Base-by-base conservation (phyloP, 2,113 vertebrate genomes). In the Danionella cerebrum region DNA sequence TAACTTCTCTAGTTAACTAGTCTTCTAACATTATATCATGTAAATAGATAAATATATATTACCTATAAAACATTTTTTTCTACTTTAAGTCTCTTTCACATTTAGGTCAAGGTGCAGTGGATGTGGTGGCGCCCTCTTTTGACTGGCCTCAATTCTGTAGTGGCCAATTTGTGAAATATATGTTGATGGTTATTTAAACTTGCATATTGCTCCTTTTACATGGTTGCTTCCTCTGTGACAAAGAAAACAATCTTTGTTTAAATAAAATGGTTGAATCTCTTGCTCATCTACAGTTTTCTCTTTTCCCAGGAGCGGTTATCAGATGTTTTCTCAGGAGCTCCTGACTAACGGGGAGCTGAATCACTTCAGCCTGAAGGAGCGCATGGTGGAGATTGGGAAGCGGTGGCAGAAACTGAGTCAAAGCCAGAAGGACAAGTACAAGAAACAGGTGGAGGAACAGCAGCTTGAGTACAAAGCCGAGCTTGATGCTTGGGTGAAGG, bases 321-420 rank as follows among this genome's bases (percentile, higher is more conserved):
- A 91, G 82, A 91, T 91, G 89, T 91, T 90, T 80, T 90, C 89
- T 7, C 89, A 91, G 84, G 88, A 90, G 80, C 84, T 91, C 68
- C 84, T 91, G 75, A 90, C 89, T 53, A 91, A 86, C 0, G 89
- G 89, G 0, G 89, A 91, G 76, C 78, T 91, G 58, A 89, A 88
- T 74, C 89, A 90, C 80, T 89, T 90, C 78, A 88, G 87, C 41
- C 78, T 90, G 76, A 90, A 90, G 74, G 89, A 91, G 82, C 86
- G 89, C 6, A 91, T 91, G 89, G 88, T 91, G 81, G 89, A 91
- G 84, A 90, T 91, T 13, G 89, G 89, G 5, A 87, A 87, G 66
- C 71, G 89, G 13, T 91, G 89, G 89, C 89, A 91, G 74, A 87
- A 87, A n/a, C 84, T 89, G 33, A 88, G 73, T 63, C 86, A 84